These are phyloP conservation scores for Tinea pellionella DNA, from an alignment of 2,888 invertebrate genomes.

Conservation along the genomic window DNA sequence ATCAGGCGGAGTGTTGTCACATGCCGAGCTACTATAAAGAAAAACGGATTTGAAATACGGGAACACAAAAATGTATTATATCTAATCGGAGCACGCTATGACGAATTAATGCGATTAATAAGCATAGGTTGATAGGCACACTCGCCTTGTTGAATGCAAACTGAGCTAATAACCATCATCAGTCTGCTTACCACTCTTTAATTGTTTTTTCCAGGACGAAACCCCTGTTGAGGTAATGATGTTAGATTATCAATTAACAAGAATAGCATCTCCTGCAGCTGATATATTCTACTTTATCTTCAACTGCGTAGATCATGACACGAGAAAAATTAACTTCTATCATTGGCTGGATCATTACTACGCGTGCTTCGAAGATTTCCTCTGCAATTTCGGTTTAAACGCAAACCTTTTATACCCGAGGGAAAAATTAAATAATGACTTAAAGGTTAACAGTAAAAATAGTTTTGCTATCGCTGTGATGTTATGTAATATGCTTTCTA, in stretches of 20 bases:
- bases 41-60: too few species aligned
- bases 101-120: too few species aligned
- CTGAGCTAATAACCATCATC: too few species aligned
- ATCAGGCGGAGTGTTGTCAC: too few species aligned
- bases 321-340: constrained; percentile 22
- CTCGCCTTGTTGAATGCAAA: too few species aligned
- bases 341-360: constrained; percentile 29
- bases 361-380: constrained; percentile 21
- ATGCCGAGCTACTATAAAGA: too few species aligned
- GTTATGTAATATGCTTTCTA: constrained; percentile 18
- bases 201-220: neutral
- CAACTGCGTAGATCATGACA: constrained; percentile 30
- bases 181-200: too few species aligned
- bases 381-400: constrained; percentile 24
- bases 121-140: too few species aligned
- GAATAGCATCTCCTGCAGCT: constrained; percentile 24
- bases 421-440: constrained; percentile 25
- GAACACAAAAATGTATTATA: too few species aligned
- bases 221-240: constrained; percentile 24
- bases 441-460: constrained; percentile 24
- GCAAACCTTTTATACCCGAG: constrained; percentile 23
- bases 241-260: constrained; percentile 33
- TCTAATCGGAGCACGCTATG: too few species aligned
- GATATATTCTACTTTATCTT: constrained; percentile 32
- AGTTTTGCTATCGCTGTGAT: constrained; percentile 21